Conservation (phyloP, 2,797 vertebrate species). For the Pyrocephalus nanus region DNA sequence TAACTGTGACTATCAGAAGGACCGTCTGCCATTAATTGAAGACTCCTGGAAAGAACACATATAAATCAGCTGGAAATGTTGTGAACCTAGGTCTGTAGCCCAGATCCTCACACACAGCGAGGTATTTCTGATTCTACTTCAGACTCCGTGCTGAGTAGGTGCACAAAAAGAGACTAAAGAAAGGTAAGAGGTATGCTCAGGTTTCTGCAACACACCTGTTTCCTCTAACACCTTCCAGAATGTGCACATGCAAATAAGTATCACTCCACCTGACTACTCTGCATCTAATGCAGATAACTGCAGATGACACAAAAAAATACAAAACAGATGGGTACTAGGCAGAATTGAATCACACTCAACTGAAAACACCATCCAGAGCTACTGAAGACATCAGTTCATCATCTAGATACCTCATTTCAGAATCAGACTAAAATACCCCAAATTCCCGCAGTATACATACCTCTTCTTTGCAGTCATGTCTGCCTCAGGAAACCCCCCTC, state of each 20-base stretch:
- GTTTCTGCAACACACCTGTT: not conserved
- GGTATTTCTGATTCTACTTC: not conserved
- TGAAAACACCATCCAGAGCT: not conserved
- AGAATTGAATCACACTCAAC: not conserved
- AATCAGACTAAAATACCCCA: not conserved
- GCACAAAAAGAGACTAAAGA: not conserved
- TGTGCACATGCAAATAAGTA: not conserved
- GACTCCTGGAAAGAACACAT: not conserved
- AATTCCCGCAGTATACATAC: rapidly evolving
- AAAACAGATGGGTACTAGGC: not conserved
- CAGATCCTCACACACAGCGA: not conserved
- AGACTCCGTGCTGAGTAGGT: not conserved
- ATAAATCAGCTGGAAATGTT: not conserved
- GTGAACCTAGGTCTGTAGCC: not conserved
- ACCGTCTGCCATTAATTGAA: not conserved
- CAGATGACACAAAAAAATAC: not conserved
- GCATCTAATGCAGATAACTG: not conserved
- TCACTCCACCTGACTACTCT: not conserved
- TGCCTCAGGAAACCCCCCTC: not conserved
- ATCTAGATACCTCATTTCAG: not conserved
- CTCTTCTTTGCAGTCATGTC: not conserved
- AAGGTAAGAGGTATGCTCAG: not conserved
- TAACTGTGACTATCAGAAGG: not conserved
- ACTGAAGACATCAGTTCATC: not conserved
- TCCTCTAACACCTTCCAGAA: not conserved